phyloP scores from a whole-genome alignment of 2,888 invertebrate species.

The Eristalis arbustorum region DNA sequence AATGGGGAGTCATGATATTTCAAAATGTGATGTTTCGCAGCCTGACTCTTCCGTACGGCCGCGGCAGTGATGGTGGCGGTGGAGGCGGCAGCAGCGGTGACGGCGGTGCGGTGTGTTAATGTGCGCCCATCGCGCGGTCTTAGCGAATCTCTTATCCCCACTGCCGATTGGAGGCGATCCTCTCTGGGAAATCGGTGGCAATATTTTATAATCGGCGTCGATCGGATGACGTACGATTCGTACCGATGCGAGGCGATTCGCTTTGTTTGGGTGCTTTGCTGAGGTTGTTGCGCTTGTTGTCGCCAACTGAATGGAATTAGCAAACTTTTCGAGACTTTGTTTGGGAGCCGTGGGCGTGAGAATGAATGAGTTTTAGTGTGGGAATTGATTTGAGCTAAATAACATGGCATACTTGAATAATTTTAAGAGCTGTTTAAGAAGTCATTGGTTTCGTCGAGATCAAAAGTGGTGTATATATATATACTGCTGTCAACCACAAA shows the following conservation, averaged over 20 bases:
- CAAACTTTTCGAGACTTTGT: neutral
- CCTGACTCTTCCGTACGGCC: conserved; percentile 46
- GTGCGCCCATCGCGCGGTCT: conserved; percentile 30
- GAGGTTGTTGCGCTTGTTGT: neutral
- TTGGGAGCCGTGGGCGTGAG: neutral
- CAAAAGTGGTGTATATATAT: too few species aligned
- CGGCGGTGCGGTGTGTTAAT: conserved; percentile 51
- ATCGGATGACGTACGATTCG: conserved; percentile 44
- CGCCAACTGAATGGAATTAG: neutral
- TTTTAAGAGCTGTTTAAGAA: too few species aligned
- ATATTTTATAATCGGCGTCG: conserved; percentile 67
- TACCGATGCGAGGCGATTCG: neutral
- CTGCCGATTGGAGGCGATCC: conserved; percentile 17
- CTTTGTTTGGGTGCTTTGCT: neutral
- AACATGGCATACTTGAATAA: too few species aligned
- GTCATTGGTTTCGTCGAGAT: too few species aligned
- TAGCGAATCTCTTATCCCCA: conserved; percentile 14
- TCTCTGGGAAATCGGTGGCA: conserved; percentile 30
- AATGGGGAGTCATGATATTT: conserved; percentile 74
- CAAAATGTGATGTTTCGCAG: conserved; percentile 70
- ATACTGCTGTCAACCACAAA: too few species aligned
- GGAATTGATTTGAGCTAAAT: neutral
- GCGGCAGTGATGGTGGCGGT: neutral
- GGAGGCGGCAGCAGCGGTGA: neutral
- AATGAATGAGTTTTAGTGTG: neutral